Evolutionary conservation across 2,113 vertebrate genomes (phyloP), one percentile per base, ranked within the genome.

Genomic region (Emydura subglobosa): DNA sequence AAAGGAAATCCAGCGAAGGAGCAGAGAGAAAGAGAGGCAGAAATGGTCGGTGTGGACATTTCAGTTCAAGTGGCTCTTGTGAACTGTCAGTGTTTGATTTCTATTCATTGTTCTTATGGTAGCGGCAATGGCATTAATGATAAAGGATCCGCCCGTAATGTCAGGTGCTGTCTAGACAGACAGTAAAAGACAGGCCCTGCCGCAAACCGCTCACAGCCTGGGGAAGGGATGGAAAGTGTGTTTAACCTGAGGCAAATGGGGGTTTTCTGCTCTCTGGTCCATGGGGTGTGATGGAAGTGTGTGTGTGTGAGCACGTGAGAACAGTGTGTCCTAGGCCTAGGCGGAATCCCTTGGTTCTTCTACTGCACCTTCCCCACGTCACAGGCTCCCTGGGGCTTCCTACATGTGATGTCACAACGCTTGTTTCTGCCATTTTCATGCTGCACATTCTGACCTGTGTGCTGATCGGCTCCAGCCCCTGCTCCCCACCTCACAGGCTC

Each of bases 221-320:
- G 86, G 55, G 55, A 61, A 39, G 29, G 55, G 27, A 39, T 6
- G 50, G 27, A 29, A 59, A 85, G 51, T 82, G 3, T 0, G 3
- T 25, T 31, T 0, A 0, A 1, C 25, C 57, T 2, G 12, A 65
- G 61, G 31, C 31, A 65, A 51, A 51, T 51, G 50, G 50, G 61
- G 61, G 31, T 65, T 65, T 65, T 31, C 61, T 14, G 31, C 31
- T 65, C 61, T 34, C 59, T 13, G 14, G 6, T 17, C 5, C 57
- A 8, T 34, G 57, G 3, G 11, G 3, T 31, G 31, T 7, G 13
- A 34, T 7, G 29, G 31, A 65, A 14, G 59, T 4, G 6, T 34
- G 61, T 2, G 6, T 65, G 61, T 39, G 39, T 39, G 27, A 59
- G 57, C 57, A 29, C 27, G 2, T 34, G 31, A 65, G 31, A 16